phyloP scores from a whole-genome alignment of 2,888 invertebrate species.

The Cephus spinipes region DNA sequence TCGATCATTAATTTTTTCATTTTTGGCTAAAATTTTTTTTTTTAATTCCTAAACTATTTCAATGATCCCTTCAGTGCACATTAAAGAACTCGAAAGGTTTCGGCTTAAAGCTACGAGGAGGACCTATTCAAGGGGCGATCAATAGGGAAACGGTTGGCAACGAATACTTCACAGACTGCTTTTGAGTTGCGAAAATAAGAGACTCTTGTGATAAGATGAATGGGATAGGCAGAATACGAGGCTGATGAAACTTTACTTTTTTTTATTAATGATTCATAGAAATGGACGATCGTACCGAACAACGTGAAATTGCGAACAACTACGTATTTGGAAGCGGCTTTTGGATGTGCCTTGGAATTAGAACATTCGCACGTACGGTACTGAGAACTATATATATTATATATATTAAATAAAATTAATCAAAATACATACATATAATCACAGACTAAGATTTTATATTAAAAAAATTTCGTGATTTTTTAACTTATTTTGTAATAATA shows the following conservation, averaged over 20 bases:
- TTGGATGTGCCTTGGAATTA: conserved; percentile 47
- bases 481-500: too few species aligned
- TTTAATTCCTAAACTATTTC: background rate
- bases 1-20: background rate
- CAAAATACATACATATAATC: background rate
- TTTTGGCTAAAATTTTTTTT: background rate
- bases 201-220: background rate
- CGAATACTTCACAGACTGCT: background rate
- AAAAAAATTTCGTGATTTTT: too few species aligned
- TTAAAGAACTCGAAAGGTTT: conserved; percentile 16
- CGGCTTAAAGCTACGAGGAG: conserved; percentile 25
- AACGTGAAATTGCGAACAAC: conserved; percentile 44
- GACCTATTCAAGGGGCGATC: conserved; percentile 42
- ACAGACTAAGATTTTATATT: background rate
- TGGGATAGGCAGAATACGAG: background rate
- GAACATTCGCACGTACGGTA: conserved; percentile 53
- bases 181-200: background rate
- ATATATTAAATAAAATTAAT: background rate
- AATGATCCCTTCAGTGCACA: background rate
- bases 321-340: conserved; percentile 48
- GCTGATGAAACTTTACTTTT: conserved; percentile 5
- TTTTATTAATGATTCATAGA: conserved; percentile 37
- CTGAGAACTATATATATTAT: conserved; percentile 7
- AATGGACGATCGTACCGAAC: conserved; percentile 45
- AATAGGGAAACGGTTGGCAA: conserved; percentile 39